Evolutionary conservation across 2,888 invertebrate genomes (phyloP), one percentile per base, ranked within the genome.

Genomic region (Cataglyphis rosenhaueri): DNA sequence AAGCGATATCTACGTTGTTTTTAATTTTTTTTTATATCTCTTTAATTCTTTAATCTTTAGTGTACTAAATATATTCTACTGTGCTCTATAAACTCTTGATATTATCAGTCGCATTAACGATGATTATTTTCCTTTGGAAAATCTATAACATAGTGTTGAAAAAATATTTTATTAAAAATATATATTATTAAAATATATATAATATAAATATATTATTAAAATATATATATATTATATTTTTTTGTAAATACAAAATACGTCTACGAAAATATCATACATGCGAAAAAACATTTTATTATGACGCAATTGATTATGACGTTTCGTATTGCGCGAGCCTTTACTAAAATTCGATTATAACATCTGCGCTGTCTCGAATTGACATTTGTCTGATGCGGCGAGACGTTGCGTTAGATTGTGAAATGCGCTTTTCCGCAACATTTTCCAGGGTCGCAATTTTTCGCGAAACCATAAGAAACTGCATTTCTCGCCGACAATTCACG

Each of bases 361-460:
- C 29, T 32, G 44, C 59, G 44, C 44, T 8, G 25, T 21, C 44
- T 79, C 61, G 71, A 71, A 71, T 59, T 78, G 78, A 78, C 78
- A 12, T 70, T 44, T 32, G 18, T 70, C 57, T 21, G 57, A 70
- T 3, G 32, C 25, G 32, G 44, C 38, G 66, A 76, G 76, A 41
- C 44, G n/a, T 32, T 41, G 21, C 10, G 62, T 64, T 21, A 41
- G n/a, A 32, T 59, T 8, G 38, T 8, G 52, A 29, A 52, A 25
- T 55, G 38, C 65, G 76, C 66, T 57, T 59, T 44, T 29, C 76
- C 70, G 44, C 78, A 59, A 78, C 70, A 70, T 68, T 78, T 78
- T 78, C 71, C 44, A 59, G 70, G 25, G 59, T 44, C 70, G 70
- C 18, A 29, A 55, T 76, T 76, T 76, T 66, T 66, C 66, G 70